Base-by-base conservation (phyloP, 2,888 invertebrate species). In the Cataglyphis cursor region DNA sequence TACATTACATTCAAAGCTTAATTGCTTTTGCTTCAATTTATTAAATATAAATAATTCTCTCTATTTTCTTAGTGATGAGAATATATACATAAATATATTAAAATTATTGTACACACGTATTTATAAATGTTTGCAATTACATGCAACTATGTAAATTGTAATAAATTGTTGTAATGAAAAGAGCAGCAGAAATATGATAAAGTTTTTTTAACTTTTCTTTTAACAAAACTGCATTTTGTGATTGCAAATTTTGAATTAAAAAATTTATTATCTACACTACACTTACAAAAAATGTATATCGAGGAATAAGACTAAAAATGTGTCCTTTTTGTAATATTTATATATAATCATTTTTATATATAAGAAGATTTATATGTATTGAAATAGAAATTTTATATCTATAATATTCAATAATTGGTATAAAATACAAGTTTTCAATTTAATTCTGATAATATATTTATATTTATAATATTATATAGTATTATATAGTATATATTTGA, bases 381-480 rank as follows among this genome's bases (percentile, higher is more conserved):
- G 31, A 73, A 76, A 51, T 57, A 57, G 48, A 35, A 57, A 81
- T 64, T 74, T 84, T 44, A 57, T 85, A 66, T n/a, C 41, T 35
- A 28, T 65, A 81, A 41, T 66, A 44, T 65, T 65, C 8, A 44
- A 64, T 78, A 80, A 64, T 59, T 64, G 57, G 64, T 82, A 57
- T 24, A 57, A 81, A 66, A 82, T 3, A 41, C 21, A 72, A 61
- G 61, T 83, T 72, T n/a, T 51, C 8, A 72, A 85, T 57, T 57
- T 73, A 64, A 80, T 24, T 65, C 61, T 81, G 62, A 62, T 74
- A 72, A 78, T 74, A 64, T 78, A 73, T 68, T 76, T 81, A 61
- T 84, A 81, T 64, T 64, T 89, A 86, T 76, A 72, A 76, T 48
- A 51, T 76, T 65, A 18, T 35, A 65, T 66, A 57, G 59, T 48